Percentiles rank a stretch among this genome's conserved stretches.
Evolutionary conservation across 2,797 vertebrate species (phyloP).

Genomic region (Hippoglossus hippoglossus): DNA sequence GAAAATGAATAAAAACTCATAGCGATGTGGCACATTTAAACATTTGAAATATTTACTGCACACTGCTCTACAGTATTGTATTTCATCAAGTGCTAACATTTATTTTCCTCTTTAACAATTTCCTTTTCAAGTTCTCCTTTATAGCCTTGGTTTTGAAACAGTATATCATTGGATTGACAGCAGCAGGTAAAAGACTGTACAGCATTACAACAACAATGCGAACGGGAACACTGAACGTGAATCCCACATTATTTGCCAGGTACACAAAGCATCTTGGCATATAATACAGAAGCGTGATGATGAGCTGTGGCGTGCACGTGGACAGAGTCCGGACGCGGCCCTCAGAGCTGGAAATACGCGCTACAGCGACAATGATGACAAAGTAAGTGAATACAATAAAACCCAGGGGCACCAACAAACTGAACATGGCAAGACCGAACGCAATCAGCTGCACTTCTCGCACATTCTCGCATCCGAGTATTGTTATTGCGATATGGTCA

Average conservation of each 20-base stretch:
- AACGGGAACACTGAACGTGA: conserved; percentile 29
- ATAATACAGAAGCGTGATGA: conserved; percentile 72
- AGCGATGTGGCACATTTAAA: too few relatives aligned
- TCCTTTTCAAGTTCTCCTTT: conserved; percentile 48
- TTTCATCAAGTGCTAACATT: not conserved
- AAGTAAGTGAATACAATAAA: conserved; percentile 80
- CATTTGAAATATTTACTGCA: not conserved
- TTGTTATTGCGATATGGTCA: conserved; percentile 72
- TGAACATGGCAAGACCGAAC: conserved; percentile 66
- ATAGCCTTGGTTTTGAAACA: conserved; percentile 73
- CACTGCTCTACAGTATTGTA: not conserved
- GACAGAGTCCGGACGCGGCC: conserved; percentile 61
- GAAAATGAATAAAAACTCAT: not conserved
- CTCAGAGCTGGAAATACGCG: conserved; percentile 60
- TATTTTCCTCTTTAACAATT: conserved; percentile 4
- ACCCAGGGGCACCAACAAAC: conserved; percentile 62
- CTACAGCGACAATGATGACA: conserved; percentile 59
- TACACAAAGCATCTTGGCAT: conserved; percentile 53
- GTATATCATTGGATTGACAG: conserved; percentile 80
- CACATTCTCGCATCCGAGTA: conserved; percentile 70
- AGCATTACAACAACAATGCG: conserved; percentile 47
- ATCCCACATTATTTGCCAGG: conserved; percentile 35
- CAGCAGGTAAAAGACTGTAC: conserved; percentile 68
- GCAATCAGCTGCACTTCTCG: conserved; percentile 54
- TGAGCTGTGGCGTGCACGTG: conserved; percentile 74